Evolutionary conservation across 30 jellyfish, hydroid and myxozoan genomes (phyloP), one percentile per base, ranked within the genome.

Genomic region (Pseudorhiza aurosa): DNA sequence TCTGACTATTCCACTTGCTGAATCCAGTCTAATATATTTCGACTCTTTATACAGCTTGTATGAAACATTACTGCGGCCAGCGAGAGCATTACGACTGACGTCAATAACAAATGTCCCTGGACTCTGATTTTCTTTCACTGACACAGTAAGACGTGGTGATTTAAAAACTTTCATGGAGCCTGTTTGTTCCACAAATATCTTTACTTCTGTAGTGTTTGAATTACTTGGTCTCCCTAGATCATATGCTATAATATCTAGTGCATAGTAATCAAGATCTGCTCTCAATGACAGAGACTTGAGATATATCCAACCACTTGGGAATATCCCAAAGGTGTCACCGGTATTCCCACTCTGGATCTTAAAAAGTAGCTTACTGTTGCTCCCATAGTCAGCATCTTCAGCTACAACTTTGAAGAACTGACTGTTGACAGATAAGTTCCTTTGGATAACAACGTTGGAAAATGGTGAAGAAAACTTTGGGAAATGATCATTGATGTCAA

Each of bases 241-340:
- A 63, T 42, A 32, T 9, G 88, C 95, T 43, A 31, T 24, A 32
- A 84, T 36, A 8, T 31, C 11, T 4, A 84, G 62, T 25, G 67
- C 8, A 62, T 28, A 84, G 62, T 64, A 80, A 22, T 80, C 42
- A n/a, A 68, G 15, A 19, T 65, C 46, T 33, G 35, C 72, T 10
- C 46, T 21, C 25, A 68, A 10, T 4, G 85, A 22, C 24, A 84
- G 29, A 46, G 65, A 27, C 44, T 65, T 84, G 36, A 84, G 22
- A 39, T 57, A 84, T 14, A 84, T n/a, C 88, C 84, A 68, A 70
- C 95, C 95, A 84, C 87, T 72, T 0, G 95, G 95, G 43, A 84
- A 84, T 18, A 84, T 63, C 18, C 88, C 88, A 84, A 84, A 84
- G 2, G 72, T 58, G 63, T 62, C 43, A 0, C 78, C 95, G 22